Evolutionary conservation across 2,113 vertebrate species (phyloP).

Genomic region (Abramis brama): DNA sequence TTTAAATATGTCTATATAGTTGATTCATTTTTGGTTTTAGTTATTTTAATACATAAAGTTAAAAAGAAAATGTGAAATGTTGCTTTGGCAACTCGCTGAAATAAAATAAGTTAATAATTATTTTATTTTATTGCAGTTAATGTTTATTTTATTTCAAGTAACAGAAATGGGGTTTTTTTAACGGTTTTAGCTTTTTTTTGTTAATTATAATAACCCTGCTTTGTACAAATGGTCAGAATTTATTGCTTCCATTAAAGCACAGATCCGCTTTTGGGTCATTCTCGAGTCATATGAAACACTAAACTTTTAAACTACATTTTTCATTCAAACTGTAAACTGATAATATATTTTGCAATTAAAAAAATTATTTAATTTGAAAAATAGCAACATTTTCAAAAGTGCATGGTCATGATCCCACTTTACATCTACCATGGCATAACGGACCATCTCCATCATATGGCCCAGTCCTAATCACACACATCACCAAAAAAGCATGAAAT

Average conservation of each 20-base stretch:
- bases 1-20: neutral
- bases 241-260: neutral
- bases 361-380: neutral
- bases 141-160: neutral
- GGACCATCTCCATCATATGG: neutral
- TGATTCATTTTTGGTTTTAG: neutral
- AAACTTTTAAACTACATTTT: no score
- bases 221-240: neutral
- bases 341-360: neutral
- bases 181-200: neutral
- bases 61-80: neutral
- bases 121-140: neutral
- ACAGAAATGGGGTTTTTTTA: neutral
- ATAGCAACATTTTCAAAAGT: neutral
- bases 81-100: neutral
- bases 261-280: neutral
- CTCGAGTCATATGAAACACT: neutral
- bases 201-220: neutral
- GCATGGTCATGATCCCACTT: neutral
- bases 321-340: neutral
- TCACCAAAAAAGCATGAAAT: slow-evolving; percentile 11
- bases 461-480: neutral
- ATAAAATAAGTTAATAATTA: no score
- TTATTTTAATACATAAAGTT: neutral
- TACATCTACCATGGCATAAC: neutral